Evolutionary conservation across 2,113 vertebrate species (phyloP).

Genomic region (Chloropsis cyanopogon): DNA sequence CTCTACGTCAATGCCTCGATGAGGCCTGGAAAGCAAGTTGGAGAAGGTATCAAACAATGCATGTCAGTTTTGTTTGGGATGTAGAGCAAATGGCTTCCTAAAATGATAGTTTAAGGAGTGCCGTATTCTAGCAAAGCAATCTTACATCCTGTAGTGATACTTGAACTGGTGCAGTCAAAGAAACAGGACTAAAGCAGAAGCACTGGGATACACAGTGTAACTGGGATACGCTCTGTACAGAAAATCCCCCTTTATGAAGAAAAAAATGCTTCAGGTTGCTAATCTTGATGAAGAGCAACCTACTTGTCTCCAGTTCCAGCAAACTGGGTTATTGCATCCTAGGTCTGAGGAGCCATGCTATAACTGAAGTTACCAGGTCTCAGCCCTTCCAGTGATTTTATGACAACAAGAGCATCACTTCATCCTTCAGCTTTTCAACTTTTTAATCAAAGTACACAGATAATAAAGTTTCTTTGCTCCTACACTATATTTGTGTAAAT

Average conservation of each 20-base stretch:
- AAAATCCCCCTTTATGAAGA: background rate
- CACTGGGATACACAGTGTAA: background rate
- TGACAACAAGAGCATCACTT: background rate
- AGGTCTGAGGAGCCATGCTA: background rate
- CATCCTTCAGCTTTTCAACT: background rate
- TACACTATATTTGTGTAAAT: background rate
- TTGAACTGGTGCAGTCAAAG: background rate
- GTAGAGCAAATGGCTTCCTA: background rate
- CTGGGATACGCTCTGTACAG: background rate
- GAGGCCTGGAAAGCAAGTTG: background rate
- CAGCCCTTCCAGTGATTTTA: background rate
- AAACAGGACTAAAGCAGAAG: background rate
- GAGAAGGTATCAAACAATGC: background rate
- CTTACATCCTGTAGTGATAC: background rate
- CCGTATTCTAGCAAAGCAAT: background rate
- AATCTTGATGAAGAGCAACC: background rate
- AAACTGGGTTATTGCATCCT: background rate
- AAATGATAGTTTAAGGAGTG: background rate
- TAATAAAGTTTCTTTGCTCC: background rate
- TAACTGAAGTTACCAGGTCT: background rate
- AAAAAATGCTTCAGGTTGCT: background rate
- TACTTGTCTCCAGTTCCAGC: background rate
- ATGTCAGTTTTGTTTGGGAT: background rate
- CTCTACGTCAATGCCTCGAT: background rate
- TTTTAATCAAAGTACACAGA: background rate